Conservation (phyloP, 2,888 invertebrate species). For the Amblyteles armatorius region DNA sequence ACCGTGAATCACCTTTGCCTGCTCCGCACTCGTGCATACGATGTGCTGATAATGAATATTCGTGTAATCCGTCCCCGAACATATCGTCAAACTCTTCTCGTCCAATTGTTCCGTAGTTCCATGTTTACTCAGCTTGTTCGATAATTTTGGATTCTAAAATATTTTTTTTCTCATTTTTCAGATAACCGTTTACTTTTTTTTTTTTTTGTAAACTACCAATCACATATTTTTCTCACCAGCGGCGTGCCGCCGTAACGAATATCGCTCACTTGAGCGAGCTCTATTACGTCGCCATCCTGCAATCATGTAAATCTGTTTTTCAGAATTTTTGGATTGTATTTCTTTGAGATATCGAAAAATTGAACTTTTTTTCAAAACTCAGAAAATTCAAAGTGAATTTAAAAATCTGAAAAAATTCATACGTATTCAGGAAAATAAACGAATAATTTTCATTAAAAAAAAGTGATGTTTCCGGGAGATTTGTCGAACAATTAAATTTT, state of each 20-base stretch:
- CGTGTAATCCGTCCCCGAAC: conserved; percentile 89
- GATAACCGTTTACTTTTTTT: not conserved
- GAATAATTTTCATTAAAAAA: too few species aligned
- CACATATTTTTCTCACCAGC: conserved; percentile 74
- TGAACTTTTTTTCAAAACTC: too few species aligned
- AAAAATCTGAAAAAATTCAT: too few species aligned
- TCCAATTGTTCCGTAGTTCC: conserved; percentile 85
- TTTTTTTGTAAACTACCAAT: not conserved
- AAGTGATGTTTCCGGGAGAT: too few species aligned
- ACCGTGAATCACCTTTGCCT: conserved; percentile 85
- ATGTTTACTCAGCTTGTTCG: conserved; percentile 85
- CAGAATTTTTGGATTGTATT: not conserved
- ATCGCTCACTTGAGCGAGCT: conserved; percentile 83
- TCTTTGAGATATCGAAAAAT: not conserved
- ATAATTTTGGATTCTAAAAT: conserved; percentile 85
- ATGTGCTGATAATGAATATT: conserved; percentile 88
- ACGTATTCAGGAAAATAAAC: too few species aligned
- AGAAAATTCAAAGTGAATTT: too few species aligned
- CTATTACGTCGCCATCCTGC: conserved; percentile 83
- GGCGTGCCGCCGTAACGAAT: conserved; percentile 83
- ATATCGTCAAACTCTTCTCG: conserved; percentile 88
- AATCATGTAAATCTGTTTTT: conserved; percentile 23
- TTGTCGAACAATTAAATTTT: too few species aligned
- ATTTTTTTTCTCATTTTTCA: not conserved
- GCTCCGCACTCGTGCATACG: conserved; percentile 87